Percentiles rank a stretch among this genome's conserved stretches.
phyloP scores from a whole-genome alignment of 2,888 invertebrate genomes.

The Acanthacorydalis orientalis region DNA sequence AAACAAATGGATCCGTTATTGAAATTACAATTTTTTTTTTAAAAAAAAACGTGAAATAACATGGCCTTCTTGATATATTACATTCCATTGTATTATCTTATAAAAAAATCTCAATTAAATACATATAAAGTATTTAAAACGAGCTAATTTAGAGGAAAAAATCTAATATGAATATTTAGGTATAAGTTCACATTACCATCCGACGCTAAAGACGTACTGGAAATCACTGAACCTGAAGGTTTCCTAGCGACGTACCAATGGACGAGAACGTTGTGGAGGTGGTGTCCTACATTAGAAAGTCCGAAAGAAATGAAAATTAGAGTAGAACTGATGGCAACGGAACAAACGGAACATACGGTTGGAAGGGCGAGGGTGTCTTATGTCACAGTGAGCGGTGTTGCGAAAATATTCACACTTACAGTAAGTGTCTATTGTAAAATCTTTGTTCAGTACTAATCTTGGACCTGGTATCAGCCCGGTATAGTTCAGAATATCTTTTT shows the following conservation, averaged over 20 bases:
- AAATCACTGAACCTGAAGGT: not conserved
- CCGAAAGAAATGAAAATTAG: not conserved
- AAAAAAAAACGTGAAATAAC: no score
- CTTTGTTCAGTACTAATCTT: not conserved
- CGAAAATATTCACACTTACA: not conserved
- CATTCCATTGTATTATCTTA: no score
- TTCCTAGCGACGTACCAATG: not conserved
- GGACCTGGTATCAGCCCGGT: no score
- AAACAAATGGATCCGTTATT: no score
- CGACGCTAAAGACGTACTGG: not conserved
- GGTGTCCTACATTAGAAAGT: not conserved
- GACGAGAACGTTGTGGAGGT: not conserved
- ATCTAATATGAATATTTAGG: constrained; percentile 8
- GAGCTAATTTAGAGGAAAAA: no score
- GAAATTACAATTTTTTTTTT: no score
- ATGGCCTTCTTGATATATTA: no score
- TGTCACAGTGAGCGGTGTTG: not conserved
- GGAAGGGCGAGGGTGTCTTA: not conserved
- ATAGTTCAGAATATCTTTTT: no score
- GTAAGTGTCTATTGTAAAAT: not conserved
- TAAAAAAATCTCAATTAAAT: constrained; percentile 4
- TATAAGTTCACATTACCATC: not conserved
- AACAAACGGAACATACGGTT: not conserved
- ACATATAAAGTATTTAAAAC: no score
- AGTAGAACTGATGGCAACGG: not conserved